Evolutionary conservation across 2,113 vertebrate species (phyloP).

Genomic region (Galemys pyrenaicus): DNA sequence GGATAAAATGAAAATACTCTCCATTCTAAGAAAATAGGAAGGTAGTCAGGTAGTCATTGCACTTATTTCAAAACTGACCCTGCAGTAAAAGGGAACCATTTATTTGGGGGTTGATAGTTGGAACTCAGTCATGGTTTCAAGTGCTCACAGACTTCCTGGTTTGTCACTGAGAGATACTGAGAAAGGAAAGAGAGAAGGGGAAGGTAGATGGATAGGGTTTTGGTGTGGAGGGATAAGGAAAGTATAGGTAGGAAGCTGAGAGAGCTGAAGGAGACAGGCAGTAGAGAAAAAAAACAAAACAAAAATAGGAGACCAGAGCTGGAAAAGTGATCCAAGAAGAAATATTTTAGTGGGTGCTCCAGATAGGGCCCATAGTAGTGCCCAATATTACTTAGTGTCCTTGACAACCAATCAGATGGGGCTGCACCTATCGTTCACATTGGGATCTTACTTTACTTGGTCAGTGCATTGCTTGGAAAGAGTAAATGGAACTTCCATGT

Average conservation of each 20-base stretch:
- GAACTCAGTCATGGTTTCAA: background rate
- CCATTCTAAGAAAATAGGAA: background rate
- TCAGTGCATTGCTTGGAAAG: background rate
- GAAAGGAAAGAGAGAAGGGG: background rate
- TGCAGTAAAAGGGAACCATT: background rate
- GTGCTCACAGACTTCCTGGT: background rate
- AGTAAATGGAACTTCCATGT: no score
- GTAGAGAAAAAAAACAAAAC: background rate
- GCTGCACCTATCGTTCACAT: background rate
- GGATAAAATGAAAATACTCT: background rate
- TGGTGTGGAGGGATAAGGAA: background rate
- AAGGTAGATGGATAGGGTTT: background rate
- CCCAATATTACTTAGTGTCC: background rate
- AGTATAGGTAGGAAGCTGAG: background rate
- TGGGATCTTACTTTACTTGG: background rate
- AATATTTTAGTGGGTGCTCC: background rate
- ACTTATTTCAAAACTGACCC: conserved; percentile 31
- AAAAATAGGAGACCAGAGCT: background rate
- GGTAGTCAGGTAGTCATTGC: background rate
- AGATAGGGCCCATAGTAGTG: background rate
- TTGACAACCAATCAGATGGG: background rate
- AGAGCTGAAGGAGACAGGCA: background rate
- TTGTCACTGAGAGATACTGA: background rate
- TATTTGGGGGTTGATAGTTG: background rate
- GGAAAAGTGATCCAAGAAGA: background rate